Evolutionary conservation across 2,113 vertebrate species (phyloP), one percentile per base, ranked within the genome.

Genomic region (Coregonus clupeaformis): DNA sequence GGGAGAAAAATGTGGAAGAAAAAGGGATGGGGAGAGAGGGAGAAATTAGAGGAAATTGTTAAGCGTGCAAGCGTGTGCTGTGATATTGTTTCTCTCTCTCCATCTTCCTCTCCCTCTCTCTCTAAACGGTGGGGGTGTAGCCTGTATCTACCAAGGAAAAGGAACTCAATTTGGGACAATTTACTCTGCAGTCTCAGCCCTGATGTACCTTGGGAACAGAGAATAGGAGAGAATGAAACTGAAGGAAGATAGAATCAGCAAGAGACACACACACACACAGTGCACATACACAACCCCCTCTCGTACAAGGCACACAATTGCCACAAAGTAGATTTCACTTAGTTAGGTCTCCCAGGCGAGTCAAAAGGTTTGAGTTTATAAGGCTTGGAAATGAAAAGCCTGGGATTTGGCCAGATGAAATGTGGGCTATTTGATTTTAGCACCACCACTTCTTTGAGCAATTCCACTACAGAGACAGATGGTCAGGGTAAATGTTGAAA

Each of bases 141-240:
- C 92, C 93, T 95, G 93, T 95, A 94, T 97, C 92, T 94, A 94
- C 94, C 91, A 93, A 94, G 95, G 93, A 97, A 96, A 91, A 96
- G 95, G 95, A 98, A 96, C 95, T 97, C 95, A 98, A 98, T 98
- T 98, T 98, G 96, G 94, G 95, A 96, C 95, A 96, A 98, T 98
- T 98, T 97, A 96, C 96, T 96, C 93, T 87, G 95, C 95, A 96
- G 95, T 95, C 95, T 95, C 93, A 95, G 94, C 93, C 94, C 94
- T 93, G 91, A 92, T 93, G 93, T 95, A 96, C 94, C 93, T 94
- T 94, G 91, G 95, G 91, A 94, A 95, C 93, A 92, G 93, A 94
- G 94, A 96, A 95, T 93, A 95, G 94, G 93, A 96, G 95, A 95
- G 96, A 98, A 97, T 96, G 95, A 96, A 98, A 96, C 94, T 94